These are phyloP conservation scores for Pluvianellus socialis DNA, from an alignment of 2,113 vertebrate genomes.

Conservation along the genomic window DNA sequence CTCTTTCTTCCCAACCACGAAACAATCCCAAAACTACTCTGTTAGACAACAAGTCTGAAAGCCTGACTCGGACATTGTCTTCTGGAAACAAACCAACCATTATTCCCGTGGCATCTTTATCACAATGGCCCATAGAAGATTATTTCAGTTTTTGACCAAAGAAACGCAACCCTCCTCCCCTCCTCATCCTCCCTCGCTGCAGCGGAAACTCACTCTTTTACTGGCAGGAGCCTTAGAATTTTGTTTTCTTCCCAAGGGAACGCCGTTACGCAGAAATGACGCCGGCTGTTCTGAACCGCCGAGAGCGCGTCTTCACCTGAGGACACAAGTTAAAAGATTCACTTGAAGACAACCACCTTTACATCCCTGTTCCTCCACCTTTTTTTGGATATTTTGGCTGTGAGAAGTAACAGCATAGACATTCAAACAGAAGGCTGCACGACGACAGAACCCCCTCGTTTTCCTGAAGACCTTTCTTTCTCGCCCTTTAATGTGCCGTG, in stretches of 20 bases:
- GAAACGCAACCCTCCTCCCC: background rate
- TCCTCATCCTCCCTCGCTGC: background rate
- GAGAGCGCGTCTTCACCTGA: background rate
- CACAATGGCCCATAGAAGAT: background rate
- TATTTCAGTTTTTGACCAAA: background rate
- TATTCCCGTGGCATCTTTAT: background rate
- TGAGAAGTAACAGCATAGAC: background rate
- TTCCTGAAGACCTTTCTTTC: background rate
- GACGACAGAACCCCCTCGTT: fast-evolving
- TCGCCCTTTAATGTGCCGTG: fast-evolving
- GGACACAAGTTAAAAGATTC: background rate
- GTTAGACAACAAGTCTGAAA: background rate
- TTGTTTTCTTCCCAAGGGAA: background rate
- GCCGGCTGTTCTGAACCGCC: fast-evolving
- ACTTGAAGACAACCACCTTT: background rate
- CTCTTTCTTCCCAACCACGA: background rate
- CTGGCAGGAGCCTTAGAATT: background rate
- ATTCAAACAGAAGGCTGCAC: fast-evolving
- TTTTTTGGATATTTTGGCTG: background rate
- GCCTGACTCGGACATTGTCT: background rate
- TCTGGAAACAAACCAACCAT: background rate
- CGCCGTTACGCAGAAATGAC: background rate
- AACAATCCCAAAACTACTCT: background rate
- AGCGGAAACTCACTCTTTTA: background rate
- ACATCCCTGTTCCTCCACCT: background rate